Evolutionary conservation across 2,797 vertebrate genomes (phyloP), one percentile per base, ranked within the genome.

Genomic region (Ctenosaura bakeri): DNA sequence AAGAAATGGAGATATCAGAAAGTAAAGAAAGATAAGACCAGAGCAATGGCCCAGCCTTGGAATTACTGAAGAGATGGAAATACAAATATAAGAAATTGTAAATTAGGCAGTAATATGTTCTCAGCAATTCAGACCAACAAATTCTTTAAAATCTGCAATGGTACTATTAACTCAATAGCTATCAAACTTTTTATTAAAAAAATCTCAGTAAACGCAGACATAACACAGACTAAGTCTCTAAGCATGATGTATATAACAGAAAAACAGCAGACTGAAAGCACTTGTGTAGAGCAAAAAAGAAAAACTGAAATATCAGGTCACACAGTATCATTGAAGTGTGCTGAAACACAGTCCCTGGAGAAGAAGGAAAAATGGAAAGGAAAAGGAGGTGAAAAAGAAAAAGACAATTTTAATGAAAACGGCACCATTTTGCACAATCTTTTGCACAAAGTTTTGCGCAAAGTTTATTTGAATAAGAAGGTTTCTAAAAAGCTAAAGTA

Each of bases 41-140:
- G 91, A 90, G 80, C 50, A 88, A 89, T 83, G 90, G 91, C 87
- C 92, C 87, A 91, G 86, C 29, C 76, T 73, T 90, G 56, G 88
- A 95, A 94, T 94, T 94, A 94, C 83, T 94, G 88, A 95, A 92
- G 91, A 94, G 87, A 90, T 50, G 62, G 91, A 92, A 96, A 95
- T 32, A 89, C 79, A 77, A 94, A 94, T 89, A 91, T 92, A 94
- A 93, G 64, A 52, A 87, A 74, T 42, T 82, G 46, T 92, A 92
- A 94, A 88, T 94, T 93, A 95, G 89, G 26, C 83, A 93, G 87
- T 0, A 0, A 74, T 62, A 32, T 88, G 42, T 42, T 94, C 88
- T 77, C 24, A 89, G 50, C 92, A 87, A 83, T 20, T 22, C 59
- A 62, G 22, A 6, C 20, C 59, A 62, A 93, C 78, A 38, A 46